These are phyloP conservation scores for Crambe crambe DNA, from an alignment of 37 sponge, comb jelly and placozoan genomes.

Conservation along the genomic window DNA sequence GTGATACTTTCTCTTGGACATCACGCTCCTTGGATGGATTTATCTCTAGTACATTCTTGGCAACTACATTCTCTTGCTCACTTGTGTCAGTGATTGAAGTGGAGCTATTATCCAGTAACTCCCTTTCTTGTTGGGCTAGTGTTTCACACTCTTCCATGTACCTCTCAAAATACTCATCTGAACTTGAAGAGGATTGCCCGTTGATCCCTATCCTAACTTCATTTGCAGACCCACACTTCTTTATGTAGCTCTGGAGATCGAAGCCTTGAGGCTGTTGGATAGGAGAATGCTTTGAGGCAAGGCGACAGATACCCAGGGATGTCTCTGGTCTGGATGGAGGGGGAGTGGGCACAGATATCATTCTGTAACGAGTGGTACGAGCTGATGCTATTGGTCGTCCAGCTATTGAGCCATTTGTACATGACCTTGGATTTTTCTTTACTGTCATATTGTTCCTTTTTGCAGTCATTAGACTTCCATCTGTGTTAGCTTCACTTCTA, in stretches of 20 bases:
- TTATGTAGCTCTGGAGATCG: slow-evolving; percentile 12
- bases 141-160: slow-evolving; percentile 7
- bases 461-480: too few relatives aligned
- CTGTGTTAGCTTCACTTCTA: too few relatives aligned
- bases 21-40: background rate
- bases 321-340: background rate
- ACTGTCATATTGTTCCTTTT: too few relatives aligned
- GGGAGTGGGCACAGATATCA: background rate
- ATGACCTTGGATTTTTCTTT: too few relatives aligned
- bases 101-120: background rate
- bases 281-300: background rate
- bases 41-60: too few relatives aligned
- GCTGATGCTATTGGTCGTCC: background rate
- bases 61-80: too few relatives aligned
- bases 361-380: background rate
- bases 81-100: too few relatives aligned
- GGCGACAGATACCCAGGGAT: background rate
- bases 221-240: slow-evolving; percentile 2
- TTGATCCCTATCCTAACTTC: slow-evolving; percentile 29
- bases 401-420: background rate
- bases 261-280: slow-evolving; percentile 9
- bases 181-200: background rate
- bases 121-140: background rate
- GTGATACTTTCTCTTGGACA: background rate
- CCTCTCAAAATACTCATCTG: slow-evolving; percentile 23